A percentile compares a stretch with the other conserved stretches of the same genome.
phyloP scores from a whole-genome alignment of 2,797 vertebrate genomes.

The Microctenopoma stevenorrisi region DNA sequence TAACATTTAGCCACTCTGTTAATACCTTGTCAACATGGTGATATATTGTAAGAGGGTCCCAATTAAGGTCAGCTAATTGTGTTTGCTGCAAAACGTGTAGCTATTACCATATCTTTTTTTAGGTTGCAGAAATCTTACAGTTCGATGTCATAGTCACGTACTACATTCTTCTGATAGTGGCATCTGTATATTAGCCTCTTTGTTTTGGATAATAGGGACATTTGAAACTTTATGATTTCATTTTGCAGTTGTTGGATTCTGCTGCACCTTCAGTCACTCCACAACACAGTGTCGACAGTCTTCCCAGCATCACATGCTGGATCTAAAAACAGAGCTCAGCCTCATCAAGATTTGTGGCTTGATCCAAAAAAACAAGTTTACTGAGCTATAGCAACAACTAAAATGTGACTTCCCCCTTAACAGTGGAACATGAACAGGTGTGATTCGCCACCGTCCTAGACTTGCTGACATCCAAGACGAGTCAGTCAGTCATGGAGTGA shows the following conservation, averaged over 20 bases:
- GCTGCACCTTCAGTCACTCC: not conserved
- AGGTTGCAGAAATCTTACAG: constrained; percentile 5
- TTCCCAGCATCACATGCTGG: constrained; percentile 2
- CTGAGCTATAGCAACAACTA: not conserved
- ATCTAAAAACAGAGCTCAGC: constrained; percentile 22
- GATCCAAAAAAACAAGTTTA: constrained; percentile 11
- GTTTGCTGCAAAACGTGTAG: constrained; percentile 22
- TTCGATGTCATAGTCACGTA: constrained; percentile 10
- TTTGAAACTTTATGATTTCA: not conserved
- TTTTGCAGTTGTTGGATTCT: constrained; percentile 2
- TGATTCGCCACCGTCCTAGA: constrained; percentile 4
- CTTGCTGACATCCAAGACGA: constrained; percentile 17
- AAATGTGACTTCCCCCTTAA: not conserved
- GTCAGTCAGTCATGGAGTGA: constrained; percentile 8
- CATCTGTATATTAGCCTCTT: constrained; percentile 1
- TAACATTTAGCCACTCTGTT: constrained; percentile 24
- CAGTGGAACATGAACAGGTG: constrained; percentile 10
- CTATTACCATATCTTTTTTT: constrained; percentile 41
- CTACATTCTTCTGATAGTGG: constrained; percentile 6
- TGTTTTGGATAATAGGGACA: not conserved
- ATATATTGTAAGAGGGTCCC: constrained; percentile 11
- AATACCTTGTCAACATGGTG: constrained; percentile 35
- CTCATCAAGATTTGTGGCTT: constrained; percentile 4
- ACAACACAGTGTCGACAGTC: constrained; percentile 14
- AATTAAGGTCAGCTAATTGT: constrained; percentile 28